These are phyloP conservation scores for Apistogramma diplotaenia DNA, from an alignment of 2,113 vertebrate species.

Conservation along the genomic window DNA sequence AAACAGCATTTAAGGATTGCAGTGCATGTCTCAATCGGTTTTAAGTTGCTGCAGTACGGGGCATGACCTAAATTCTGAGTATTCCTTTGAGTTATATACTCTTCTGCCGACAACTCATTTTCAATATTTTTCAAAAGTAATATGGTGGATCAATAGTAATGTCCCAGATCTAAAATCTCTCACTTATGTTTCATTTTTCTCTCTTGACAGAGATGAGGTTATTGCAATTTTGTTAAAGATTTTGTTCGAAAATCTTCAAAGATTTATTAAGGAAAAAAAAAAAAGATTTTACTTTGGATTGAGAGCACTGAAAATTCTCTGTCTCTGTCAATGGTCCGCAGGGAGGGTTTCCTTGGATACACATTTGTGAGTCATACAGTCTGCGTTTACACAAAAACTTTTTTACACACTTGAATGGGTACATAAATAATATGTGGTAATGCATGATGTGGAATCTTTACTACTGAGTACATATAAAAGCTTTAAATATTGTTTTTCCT, in stretches of 20 bases:
- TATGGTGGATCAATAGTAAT: neutral
- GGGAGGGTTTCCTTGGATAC: neutral
- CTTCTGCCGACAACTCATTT: neutral
- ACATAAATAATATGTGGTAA: neutral
- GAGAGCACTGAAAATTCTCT: neutral
- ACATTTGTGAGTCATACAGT: neutral
- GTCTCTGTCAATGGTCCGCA: neutral
- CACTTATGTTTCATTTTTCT: neutral
- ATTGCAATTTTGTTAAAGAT: neutral
- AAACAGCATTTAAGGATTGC: neutral
- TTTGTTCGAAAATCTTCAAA: neutral
- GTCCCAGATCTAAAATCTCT: neutral
- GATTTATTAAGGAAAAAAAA: neutral
- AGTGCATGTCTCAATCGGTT: neutral
- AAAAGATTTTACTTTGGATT: neutral
- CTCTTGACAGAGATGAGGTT: neutral
- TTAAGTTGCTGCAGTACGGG: neutral
- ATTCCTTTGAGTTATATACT: constrained; percentile 6
- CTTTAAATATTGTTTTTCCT: too few species aligned
- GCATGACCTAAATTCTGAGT: constrained; percentile 9
- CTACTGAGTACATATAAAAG: too few species aligned
- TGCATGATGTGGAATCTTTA: neutral
- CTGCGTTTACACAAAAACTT: neutral
- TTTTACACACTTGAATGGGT: neutral
- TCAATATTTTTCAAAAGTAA: neutral